Percentiles rank a stretch among this genome's conserved stretches.
Evolutionary conservation across 2,888 invertebrate genomes (phyloP).

Genomic region (Alitta virens): DNA sequence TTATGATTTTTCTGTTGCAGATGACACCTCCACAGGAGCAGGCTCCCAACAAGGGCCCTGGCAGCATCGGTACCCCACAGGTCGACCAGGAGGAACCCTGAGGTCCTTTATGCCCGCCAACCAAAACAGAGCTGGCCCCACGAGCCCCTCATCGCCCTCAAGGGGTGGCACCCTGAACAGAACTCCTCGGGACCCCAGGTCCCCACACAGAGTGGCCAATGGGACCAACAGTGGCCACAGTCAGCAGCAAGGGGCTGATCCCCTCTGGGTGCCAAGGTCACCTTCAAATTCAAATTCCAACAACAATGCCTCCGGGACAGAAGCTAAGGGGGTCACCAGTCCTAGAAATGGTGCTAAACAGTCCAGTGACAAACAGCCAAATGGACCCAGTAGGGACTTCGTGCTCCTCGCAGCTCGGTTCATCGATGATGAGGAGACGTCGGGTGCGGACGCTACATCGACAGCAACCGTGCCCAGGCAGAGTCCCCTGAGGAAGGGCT

Average conservation of each 20-base stretch:
- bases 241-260: not conserved
- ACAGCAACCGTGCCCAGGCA: not conserved
- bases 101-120: not conserved
- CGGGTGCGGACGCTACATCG: not conserved
- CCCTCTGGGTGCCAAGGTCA: not conserved
- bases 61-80: conserved; percentile 1
- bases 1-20: too few species aligned
- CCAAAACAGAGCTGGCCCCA: not conserved
- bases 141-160: not conserved
- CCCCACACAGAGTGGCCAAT: too few species aligned
- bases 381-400: not conserved
- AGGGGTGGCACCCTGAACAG: not conserved
- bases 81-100: not conserved
- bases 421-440: not conserved
- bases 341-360: not conserved
- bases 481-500: too few species aligned
- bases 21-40: not conserved
- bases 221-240: too few species aligned
- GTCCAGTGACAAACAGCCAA: not conserved
- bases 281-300: not conserved
- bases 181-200: not conserved
- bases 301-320: not conserved
- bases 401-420: not conserved
- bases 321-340: not conserved
- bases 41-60: not conserved